phyloP scores from a whole-genome alignment of 2,113 vertebrate genomes.

The Prionailurus viverrinus region DNA sequence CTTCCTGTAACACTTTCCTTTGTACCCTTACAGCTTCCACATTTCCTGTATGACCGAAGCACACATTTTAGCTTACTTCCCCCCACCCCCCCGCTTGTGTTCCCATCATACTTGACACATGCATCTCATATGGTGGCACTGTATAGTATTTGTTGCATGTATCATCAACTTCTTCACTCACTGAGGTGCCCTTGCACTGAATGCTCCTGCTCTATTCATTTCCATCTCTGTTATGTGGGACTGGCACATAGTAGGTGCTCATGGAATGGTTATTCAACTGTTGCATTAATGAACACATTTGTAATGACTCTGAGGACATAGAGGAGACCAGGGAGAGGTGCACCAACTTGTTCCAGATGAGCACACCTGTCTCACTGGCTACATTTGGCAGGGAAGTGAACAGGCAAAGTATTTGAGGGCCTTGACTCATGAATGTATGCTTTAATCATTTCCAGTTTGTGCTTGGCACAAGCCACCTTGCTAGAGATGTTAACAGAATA shows the following conservation, averaged over 20 bases:
- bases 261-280: background rate
- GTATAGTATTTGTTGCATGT: fast-evolving
- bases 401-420: background rate
- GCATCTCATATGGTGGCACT: fast-evolving
- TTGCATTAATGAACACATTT: background rate
- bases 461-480: slow-evolving; percentile 48
- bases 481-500: slow-evolving; percentile 16
- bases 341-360: background rate
- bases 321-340: background rate
- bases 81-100: background rate
- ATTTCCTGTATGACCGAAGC: background rate
- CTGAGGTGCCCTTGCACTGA: background rate
- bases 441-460: slow-evolving; percentile 51
- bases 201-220: background rate
- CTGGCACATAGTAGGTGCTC: background rate
- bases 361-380: background rate
- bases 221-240: background rate
- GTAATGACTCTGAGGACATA: background rate
- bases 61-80: background rate
- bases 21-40: background rate
- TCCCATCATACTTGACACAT: background rate
- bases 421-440: background rate
- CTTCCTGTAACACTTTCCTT: background rate
- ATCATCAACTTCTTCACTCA: background rate
- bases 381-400: background rate